phyloP scores from a whole-genome alignment of 2,888 invertebrate species.

The Cylloceria caligata region DNA sequence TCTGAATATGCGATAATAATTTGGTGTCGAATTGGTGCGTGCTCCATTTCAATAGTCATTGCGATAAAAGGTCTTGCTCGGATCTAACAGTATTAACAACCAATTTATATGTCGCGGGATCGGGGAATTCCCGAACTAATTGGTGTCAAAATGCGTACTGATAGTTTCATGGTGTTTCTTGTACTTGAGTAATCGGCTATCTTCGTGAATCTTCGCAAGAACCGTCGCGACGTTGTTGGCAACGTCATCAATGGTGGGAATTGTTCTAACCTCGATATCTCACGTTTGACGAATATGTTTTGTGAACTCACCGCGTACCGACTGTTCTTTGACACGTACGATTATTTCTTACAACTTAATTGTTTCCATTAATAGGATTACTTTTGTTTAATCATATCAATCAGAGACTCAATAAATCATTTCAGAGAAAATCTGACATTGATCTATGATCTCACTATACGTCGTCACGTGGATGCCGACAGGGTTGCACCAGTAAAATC shows the following conservation, averaged over 20 bases:
- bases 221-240: not conserved
- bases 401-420: too few species aligned
- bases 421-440: not conserved
- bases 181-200: not conserved
- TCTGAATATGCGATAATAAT: conserved; percentile 45
- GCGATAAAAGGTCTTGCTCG: not conserved
- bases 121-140: conserved; percentile 7
- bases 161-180: too few species aligned
- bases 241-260: not conserved
- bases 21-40: conserved; percentile 22
- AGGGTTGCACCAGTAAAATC: too few species aligned
- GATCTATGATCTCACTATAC: not conserved
- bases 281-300: not conserved
- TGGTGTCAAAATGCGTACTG: not conserved
- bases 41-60: conserved; percentile 61
- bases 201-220: conserved; percentile 1
- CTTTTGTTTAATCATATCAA: not conserved
- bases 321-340: not conserved
- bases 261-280: conserved; percentile 5
- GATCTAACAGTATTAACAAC: not conserved
- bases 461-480: not conserved
- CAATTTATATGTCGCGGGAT: not conserved
- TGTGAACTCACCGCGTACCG: not conserved
- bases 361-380: not conserved
- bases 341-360: not conserved